Evolutionary conservation across 2,797 vertebrate species (phyloP).

Genomic region (Gila robusta): DNA sequence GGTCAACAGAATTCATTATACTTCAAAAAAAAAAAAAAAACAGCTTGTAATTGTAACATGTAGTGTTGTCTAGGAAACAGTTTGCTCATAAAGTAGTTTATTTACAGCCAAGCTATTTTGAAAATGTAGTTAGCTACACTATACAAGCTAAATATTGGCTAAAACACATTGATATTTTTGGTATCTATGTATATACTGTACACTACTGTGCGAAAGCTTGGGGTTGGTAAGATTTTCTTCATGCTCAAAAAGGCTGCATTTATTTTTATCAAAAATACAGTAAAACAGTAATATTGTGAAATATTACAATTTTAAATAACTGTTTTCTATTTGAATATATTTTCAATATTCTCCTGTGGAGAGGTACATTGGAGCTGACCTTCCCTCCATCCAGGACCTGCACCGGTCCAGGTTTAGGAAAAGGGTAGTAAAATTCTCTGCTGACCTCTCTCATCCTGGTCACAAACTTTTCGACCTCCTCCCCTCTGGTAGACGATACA

Average conservation of each 20-base stretch:
- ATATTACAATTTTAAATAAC: not conserved
- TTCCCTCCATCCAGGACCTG: too few species aligned
- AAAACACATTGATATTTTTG: not conserved
- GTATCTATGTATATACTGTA: not conserved
- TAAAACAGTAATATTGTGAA: not conserved
- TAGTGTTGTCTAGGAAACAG: not conserved
- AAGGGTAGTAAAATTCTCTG: too few species aligned
- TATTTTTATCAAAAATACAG: not conserved
- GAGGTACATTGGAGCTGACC: too few species aligned
- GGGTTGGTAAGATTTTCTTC: not conserved
- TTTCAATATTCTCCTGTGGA: too few species aligned
- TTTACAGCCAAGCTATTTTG: not conserved
- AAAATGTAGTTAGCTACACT: not conserved
- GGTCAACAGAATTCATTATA: not conserved
- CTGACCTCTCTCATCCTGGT: too few species aligned
- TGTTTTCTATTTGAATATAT: not conserved
- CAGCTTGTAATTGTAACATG: not conserved
- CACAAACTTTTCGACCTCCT: too few species aligned
- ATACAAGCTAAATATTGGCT: not conserved
- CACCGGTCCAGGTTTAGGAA: too few species aligned
- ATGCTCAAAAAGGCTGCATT: not conserved
- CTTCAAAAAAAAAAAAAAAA: not conserved
- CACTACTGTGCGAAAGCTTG: not conserved
- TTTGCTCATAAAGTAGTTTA: not conserved
- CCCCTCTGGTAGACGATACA: too few species aligned